A percentile compares a stretch with the other conserved stretches of the same genome.
These are phyloP conservation scores for Rafetus swinhoei DNA, from an alignment of 2,113 vertebrate species.

Conservation along the genomic window DNA sequence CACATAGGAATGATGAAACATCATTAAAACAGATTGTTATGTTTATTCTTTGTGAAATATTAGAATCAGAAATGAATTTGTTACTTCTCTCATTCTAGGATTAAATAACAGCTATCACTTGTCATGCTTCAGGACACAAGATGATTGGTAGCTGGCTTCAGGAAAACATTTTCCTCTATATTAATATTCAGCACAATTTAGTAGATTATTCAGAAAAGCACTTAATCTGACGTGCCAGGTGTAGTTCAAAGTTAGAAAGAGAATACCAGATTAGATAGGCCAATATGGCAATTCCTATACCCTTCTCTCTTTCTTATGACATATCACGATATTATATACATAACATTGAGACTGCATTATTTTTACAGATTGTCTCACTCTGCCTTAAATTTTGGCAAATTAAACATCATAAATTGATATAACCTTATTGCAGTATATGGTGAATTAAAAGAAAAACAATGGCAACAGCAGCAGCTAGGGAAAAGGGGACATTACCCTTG, in stretches of 20 bases:
- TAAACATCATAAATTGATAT: conserved; percentile 2
- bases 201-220: background rate
- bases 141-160: background rate
- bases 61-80: conserved; percentile 8
- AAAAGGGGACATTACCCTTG: background rate
- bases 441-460: background rate
- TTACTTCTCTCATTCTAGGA: background rate
- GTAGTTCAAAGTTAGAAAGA: accelerated
- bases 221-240: background rate
- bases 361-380: conserved; percentile 9
- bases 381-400: conserved; percentile 56
- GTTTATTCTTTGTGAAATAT: background rate
- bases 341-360: conserved; percentile 20
- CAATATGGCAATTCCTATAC: background rate
- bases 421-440: conserved; percentile 17
- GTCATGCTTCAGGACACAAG: background rate
- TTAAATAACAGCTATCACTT: conserved; percentile 1
- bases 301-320: background rate
- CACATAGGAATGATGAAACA: background rate
- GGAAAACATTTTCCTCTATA: accelerated
- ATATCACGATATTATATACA: background rate
- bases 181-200: accelerated
- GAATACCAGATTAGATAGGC: background rate
- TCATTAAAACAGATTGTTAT: background rate
- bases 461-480: background rate